phyloP scores from a whole-genome alignment of 2,888 invertebrate species.

The Polietes domitor region DNA sequence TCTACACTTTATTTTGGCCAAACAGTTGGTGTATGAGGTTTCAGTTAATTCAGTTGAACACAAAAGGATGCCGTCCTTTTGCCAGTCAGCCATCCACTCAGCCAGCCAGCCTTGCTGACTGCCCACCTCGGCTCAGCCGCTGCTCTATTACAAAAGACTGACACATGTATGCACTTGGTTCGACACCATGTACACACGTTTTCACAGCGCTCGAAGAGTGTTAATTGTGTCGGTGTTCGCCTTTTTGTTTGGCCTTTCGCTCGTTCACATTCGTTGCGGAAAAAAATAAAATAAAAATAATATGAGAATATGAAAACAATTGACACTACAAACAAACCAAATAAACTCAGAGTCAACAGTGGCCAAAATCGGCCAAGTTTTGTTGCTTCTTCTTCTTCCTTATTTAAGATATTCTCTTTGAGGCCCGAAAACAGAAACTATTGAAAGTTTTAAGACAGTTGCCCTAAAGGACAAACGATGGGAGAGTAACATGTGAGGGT shows the following conservation, averaged over 20 bases:
- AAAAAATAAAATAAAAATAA: too few relatives aligned
- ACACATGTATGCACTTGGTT: slow-evolving; percentile 81
- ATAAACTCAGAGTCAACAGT: slow-evolving; percentile 2
- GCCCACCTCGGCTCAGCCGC: slow-evolving; percentile 38
- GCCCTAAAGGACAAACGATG: background rate
- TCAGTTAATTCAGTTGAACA: slow-evolving; percentile 63
- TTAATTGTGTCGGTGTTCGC: slow-evolving; percentile 68
- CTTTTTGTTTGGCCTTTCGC: slow-evolving; percentile 33
- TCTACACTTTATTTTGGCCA: slow-evolving; percentile 30
- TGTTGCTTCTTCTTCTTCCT: too few relatives aligned
- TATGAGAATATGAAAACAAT: slow-evolving; percentile 69
- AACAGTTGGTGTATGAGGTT: slow-evolving; percentile 28
- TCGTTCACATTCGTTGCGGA: background rate
- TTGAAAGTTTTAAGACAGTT: background rate
- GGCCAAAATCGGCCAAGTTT: slow-evolving; percentile 20
- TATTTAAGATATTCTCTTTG: background rate
- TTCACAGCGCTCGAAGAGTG: slow-evolving; percentile 66
- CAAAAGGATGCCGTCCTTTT: slow-evolving; percentile 69
- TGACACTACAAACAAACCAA: slow-evolving; percentile 58
- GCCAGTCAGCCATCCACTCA: background rate
- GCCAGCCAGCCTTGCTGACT: background rate
- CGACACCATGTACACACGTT: slow-evolving; percentile 76
- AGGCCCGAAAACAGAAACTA: background rate
- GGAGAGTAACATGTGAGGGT: background rate
- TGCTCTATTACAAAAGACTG: slow-evolving; percentile 71